These are phyloP conservation scores for Zaprionus lineosus DNA, from an alignment of 2,888 invertebrate species.

Conservation along the genomic window DNA sequence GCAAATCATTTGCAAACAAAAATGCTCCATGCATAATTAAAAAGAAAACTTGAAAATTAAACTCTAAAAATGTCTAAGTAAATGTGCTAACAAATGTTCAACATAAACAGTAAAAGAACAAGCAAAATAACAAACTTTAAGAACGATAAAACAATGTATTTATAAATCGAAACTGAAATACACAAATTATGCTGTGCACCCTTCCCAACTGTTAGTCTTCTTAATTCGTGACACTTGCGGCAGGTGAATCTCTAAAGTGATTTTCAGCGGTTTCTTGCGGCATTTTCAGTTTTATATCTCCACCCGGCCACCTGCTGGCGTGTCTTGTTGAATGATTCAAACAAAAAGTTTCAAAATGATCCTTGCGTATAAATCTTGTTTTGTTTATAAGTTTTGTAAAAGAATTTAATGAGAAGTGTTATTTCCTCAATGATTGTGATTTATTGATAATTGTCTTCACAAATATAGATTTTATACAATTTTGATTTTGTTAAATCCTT, in stretches of 20 bases:
- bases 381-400: too few species aligned
- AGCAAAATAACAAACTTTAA: not conserved
- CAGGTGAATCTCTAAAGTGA: slow-evolving; percentile 35
- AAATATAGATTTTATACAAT: too few species aligned
- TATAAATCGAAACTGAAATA: not conserved
- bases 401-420: too few species aligned
- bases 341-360: slow-evolving; percentile 1
- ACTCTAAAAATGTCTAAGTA: not conserved
- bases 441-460: too few species aligned
- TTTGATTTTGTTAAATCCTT: too few species aligned
- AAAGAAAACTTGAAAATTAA: slow-evolving; percentile 36
- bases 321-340: not conserved
- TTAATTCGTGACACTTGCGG: slow-evolving; percentile 17
- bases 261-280: not conserved
- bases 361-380: not conserved
- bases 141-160: not conserved
- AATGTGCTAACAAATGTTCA: not conserved
- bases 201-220: not conserved
- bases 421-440: too few species aligned
- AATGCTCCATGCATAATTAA: slow-evolving; percentile 51
- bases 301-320: slow-evolving; percentile 31
- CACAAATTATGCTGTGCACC: slow-evolving; percentile 4
- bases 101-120: not conserved
- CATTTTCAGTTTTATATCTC: not conserved
- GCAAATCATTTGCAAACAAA: slow-evolving; percentile 57